Base-by-base conservation (phyloP, 2,113 vertebrate species). In the Tauraco erythrolophus region DNA sequence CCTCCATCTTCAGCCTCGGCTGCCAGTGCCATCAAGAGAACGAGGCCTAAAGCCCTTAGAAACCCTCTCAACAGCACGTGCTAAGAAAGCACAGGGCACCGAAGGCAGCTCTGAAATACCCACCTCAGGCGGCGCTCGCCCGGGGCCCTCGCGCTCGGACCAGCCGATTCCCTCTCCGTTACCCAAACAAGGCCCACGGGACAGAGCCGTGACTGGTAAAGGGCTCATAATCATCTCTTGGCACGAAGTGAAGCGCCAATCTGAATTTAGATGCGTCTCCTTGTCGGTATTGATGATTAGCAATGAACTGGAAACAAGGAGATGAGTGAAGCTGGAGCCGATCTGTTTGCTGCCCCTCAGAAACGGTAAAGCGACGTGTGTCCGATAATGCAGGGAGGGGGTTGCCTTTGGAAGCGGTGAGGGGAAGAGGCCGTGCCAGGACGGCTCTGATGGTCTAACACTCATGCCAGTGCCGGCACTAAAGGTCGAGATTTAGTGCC, bases 101-200 rank as follows among this genome's bases (percentile, higher is more conserved):
- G 57, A 22, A 48, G 11, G 41, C 1, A 1, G 7, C 18, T 48
- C 33, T 1, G 2, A 72, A 65, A 48, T 14, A 6, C 19, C 14
- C 4, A 4, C 24, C 24, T n/a, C 46, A 37, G 37, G 28, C 3
- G 0, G 11, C 2, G 7, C 33, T 33, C 2, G 0, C 11, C 74
- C 21, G 4, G 53, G 31, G 54, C 54, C 46, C 50, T 31, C 2
- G 31, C 0, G 1, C 43, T 58, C 6, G 1, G 9, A 24, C 4
- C 74, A 21, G 14, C 35, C 58, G 6, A 3, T 65, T 86, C 79
- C 35, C 17, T 45, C 25, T 18, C 35, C 41, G 0, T 30, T 25
- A 12, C 57, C 64, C 11, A 19, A 43, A 9, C 8, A 2, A 62
- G 46, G 37, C 60, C 37, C 3, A 1, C 4, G 5, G 76, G 60